Conservation (phyloP, 2,888 invertebrate genomes). For the Allophyes oxyacanthae region DNA sequence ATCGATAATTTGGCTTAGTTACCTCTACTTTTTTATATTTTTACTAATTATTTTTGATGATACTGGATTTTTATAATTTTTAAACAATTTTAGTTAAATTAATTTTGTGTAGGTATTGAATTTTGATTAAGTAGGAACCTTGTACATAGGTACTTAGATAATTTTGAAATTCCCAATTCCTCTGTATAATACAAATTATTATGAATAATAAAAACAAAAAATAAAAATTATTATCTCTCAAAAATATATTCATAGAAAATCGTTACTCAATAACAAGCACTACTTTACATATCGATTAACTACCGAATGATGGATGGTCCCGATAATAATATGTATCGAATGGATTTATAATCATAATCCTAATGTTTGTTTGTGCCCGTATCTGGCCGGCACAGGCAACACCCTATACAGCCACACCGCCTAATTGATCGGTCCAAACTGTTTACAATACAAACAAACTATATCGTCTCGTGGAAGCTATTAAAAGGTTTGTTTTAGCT, state of each 20-base stretch:
- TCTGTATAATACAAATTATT: no score
- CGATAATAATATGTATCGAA: conserved; percentile 69
- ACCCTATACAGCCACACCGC: conserved; percentile 55
- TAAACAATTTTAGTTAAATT: no score
- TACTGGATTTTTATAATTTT: no score
- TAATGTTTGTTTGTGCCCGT: conserved; percentile 74
- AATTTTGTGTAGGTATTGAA: no score
- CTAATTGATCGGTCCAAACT: conserved; percentile 69
- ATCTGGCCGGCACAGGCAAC: conserved; percentile 63
- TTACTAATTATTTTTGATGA: no score
- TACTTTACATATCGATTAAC: conserved; percentile 56
- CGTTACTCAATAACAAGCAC: conserved; percentile 25
- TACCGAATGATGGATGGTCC: conserved; percentile 71
- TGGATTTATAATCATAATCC: conserved; percentile 72
- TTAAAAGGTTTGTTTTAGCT: conserved; percentile 28
- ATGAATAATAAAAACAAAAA: no score
- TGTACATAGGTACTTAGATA: no score
- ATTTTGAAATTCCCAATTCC: no score
- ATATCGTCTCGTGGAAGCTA: conserved; percentile 21
- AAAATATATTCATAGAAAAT: not conserved
- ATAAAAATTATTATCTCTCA: no score
- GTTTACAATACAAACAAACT: conserved; percentile 45
- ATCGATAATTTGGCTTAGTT: no score
- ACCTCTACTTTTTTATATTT: no score
- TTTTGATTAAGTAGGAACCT: no score